Evolutionary conservation across 2,888 invertebrate species (phyloP), one percentile per base, ranked within the genome.

Genomic region (Tinea trinotella): DNA sequence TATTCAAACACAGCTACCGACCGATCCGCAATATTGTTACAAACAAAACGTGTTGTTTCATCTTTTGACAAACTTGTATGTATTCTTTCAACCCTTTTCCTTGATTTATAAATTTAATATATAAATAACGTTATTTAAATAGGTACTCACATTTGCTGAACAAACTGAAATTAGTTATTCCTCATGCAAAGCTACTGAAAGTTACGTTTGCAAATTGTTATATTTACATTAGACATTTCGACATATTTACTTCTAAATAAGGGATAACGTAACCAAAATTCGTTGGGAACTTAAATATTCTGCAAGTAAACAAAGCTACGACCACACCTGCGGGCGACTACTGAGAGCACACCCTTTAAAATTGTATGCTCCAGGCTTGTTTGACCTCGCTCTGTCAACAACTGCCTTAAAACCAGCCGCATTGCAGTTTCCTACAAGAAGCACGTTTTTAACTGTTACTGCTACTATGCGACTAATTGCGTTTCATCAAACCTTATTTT

Each of bases 1-100:
- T 79, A 74, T 70, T 74, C 75, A 83, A 81, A 84, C 83, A 80
- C 68, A 74, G 76, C 80, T 73, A 74, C 72, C 71, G 71, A 76
- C 78, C 75, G 17, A n/a, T 15, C 13, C 22, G 13, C n/a, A 12
- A 50, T 24, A 20, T 48, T 48, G 50, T 24, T 50, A 24, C 24
- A 50, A 22, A 50, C 24, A 24, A 24, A 50, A 3, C 50, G 15
- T 50, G 22, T 40, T 15, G 40, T 4, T 15, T 13, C 7, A 30
- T 30, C 30, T 30, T 30, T 30, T 30, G 7, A n/a, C 30, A 30
- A 30, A 30, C 30, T 30, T 30, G 7, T 30, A 7, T 30, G 1
- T 7, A n/a, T 30, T 30, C 7, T 2, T 30, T 10, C n/a, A 30
- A 30, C 30, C 7, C 30, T 7, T 30, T 30, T 30, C n/a, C 30